Conservation (phyloP, 2,888 invertebrate genomes). For the Iselma pallidipennis region DNA sequence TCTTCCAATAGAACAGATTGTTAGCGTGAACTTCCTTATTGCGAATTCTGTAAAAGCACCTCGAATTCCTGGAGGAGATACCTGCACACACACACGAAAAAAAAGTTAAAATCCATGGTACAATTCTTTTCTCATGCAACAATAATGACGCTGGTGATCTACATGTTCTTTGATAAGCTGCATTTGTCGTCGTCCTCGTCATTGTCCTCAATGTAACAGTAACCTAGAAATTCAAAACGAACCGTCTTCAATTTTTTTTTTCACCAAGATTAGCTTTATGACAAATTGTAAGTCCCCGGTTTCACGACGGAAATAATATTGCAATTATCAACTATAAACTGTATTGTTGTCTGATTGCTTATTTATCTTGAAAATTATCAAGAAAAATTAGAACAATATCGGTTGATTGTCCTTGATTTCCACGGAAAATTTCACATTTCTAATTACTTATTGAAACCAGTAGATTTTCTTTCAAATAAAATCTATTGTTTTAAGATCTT, state of each 20-base stretch:
- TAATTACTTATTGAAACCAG: too few relatives aligned
- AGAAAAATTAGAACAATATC: not conserved
- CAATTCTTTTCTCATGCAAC: too few relatives aligned
- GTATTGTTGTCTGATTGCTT: not conserved
- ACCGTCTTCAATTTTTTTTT: constrained; percentile 1
- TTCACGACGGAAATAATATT: constrained; percentile 1
- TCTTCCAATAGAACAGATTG: too few relatives aligned
- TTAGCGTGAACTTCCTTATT: too few relatives aligned
- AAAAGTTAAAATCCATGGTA: too few relatives aligned
- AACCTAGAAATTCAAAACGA: constrained; percentile 17
- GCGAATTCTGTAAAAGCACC: too few relatives aligned
- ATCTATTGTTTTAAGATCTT: too few relatives aligned
- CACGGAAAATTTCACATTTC: not conserved
- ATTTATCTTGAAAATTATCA: not conserved
- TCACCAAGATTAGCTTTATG: constrained; percentile 14
- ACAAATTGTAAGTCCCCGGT: constrained; percentile 2
- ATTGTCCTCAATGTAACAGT: constrained; percentile 24
- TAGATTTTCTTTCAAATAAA: too few relatives aligned
- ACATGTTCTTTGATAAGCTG: constrained; percentile 13
- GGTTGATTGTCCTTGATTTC: not conserved
- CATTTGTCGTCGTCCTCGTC: constrained; percentile 19
- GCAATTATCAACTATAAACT: not conserved
- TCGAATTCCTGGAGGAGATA: too few relatives aligned
- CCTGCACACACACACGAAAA: too few relatives aligned
- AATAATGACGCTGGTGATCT: constrained; percentile 7